Conservation (phyloP, 2,888 invertebrate genomes). For the Pardosa pseudoannulata region DNA sequence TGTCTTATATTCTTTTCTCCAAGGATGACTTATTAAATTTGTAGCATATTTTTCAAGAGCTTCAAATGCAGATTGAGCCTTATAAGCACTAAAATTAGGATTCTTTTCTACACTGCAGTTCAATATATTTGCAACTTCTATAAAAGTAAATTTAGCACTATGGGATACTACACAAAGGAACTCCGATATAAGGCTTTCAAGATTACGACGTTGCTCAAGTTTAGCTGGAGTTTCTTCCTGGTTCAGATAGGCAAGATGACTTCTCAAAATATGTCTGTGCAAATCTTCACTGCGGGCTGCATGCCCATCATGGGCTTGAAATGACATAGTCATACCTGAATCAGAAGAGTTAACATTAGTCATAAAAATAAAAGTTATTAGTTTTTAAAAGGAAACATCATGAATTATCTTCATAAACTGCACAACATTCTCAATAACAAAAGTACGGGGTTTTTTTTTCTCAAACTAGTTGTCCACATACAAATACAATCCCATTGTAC, state of each 20-base stretch:
- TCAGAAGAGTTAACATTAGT: background rate
- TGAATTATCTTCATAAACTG: too few species aligned
- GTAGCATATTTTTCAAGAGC: slow-evolving; percentile 90
- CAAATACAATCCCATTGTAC: too few species aligned
- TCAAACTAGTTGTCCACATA: too few species aligned
- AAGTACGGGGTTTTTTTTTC: too few species aligned
- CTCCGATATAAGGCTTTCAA: slow-evolving; percentile 73
- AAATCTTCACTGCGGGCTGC: slow-evolving; percentile 59
- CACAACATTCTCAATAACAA: too few species aligned
- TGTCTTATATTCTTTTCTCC: slow-evolving; percentile 90
- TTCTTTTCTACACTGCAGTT: slow-evolving; percentile 68
- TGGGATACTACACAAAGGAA: slow-evolving; percentile 73
- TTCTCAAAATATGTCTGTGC: slow-evolving; percentile 66
- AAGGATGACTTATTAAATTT: slow-evolving; percentile 90
- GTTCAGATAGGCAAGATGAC: slow-evolving; percentile 73
- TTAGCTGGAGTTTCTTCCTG: slow-evolving; percentile 73
- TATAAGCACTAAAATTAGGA: slow-evolving; percentile 86
- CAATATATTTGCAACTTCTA: slow-evolving; percentile 72
- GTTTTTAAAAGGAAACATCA: too few species aligned
- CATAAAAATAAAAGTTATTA: too few species aligned
- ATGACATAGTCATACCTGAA: slow-evolving; percentile 65
- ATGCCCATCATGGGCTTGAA: slow-evolving; percentile 63
- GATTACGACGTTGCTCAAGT: slow-evolving; percentile 69
- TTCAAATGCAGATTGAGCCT: slow-evolving; percentile 89
- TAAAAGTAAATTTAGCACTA: slow-evolving; percentile 71